Evolutionary conservation across 2,888 invertebrate genomes (phyloP).

Genomic region (Callosobruchus maculatus): DNA sequence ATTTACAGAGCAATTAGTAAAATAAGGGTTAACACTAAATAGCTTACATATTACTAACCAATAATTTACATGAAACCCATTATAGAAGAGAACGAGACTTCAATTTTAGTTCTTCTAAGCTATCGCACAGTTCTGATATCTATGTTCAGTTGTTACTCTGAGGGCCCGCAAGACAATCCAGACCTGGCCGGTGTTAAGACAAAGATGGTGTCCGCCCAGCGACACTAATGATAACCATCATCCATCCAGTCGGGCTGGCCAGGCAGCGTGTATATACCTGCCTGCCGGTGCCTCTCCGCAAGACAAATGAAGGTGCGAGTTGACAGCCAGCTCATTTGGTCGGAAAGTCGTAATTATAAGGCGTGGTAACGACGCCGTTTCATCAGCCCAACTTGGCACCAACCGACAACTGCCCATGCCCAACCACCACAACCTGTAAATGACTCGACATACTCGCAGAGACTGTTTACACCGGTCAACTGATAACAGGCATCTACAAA

Average conservation of each 20-base stretch:
- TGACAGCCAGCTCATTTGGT: conserved; percentile 52
- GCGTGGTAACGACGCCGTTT: conserved; percentile 42
- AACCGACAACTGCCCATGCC: conserved; percentile 34
- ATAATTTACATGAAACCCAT: too few species aligned
- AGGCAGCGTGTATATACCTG: conserved; percentile 9
- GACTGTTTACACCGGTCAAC: not conserved
- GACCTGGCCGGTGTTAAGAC: not conserved
- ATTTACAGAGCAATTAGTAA: too few species aligned
- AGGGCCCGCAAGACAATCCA: not conserved
- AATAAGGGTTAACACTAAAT: too few species aligned
- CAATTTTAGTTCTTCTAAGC: too few species aligned
- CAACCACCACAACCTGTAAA: not conserved
- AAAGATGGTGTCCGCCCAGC: not conserved
- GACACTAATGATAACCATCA: not conserved
- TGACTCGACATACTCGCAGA: not conserved
- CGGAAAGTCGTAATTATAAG: conserved; percentile 54
- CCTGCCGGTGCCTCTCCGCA: conserved; percentile 31
- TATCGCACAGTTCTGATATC: too few species aligned
- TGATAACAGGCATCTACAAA: too few species aligned
- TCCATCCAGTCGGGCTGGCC: too few species aligned
- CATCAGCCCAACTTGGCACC: conserved; percentile 32
- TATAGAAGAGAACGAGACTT: too few species aligned
- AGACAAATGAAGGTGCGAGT: conserved; percentile 53
- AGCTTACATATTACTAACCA: too few species aligned
- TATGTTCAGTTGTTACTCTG: too few species aligned